Base-by-base conservation (phyloP, 2,113 vertebrate species). In the Oryzias curvinotus region DNA sequence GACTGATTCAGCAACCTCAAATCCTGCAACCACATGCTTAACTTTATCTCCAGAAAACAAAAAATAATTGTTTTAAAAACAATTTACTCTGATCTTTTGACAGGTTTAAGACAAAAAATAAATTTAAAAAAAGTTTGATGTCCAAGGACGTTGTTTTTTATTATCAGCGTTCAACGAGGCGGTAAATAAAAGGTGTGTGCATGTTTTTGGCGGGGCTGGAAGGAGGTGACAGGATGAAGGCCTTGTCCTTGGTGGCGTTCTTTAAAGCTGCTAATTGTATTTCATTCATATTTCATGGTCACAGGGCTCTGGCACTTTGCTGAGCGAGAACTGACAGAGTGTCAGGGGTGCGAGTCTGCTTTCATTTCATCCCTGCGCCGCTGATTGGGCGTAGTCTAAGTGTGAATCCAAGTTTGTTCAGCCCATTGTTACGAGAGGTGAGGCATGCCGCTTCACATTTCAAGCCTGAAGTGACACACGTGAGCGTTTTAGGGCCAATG, bases 241-340 rank as follows among this genome's bases (percentile, higher is more conserved):
- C 64, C 57, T 77, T 65, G 80, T 68, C 74, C 80, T 83, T 83
- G 68, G 78, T 82, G 46, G 73, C 73, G 65, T 78, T 78, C 56
- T 81, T 75, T 71, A 73, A 78, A 75, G 57, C 75, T 73, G 66
- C 52, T 76, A 76, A 85, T 78, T 85, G 80, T 81, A 44, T 73
- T 83, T 83, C 68, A 85, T 85, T 81, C 69, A 83, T 76, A 81
- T 78, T 79, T 80, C 70, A 82, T 85, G 77, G 68, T 74, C 65
- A 5, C 17, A 15, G 65, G 57, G 66, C 62, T 51, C 45, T 23
- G 62, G 52, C 60, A 36, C 57, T 62, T 75, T 73, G 57, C 58
- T 7, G 43, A 67, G 41, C 23, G 62, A 77, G 69, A 53, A 63
- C 59, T 65, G 73, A 74, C 71, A 28, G 47, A 72, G 54, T 57